Evolutionary conservation across 1,140 invertebrate species (phyloP), one percentile per base, ranked within the genome.

Genomic region (Drosophila carrolli): DNA sequence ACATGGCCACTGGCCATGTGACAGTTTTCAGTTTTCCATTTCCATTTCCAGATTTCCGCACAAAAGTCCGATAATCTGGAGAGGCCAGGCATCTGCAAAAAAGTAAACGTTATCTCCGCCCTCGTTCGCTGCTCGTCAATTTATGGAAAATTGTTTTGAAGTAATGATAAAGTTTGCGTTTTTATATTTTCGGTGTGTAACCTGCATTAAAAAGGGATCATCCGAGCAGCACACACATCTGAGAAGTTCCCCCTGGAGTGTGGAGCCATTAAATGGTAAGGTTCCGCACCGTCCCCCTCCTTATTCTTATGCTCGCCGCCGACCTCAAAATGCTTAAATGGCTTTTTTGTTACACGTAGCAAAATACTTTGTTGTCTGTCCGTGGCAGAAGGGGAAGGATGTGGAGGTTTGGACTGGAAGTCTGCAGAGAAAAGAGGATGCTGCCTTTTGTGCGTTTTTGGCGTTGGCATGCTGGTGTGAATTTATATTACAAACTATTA

Each of bases 401-500:
- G 56, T 16, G 5, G 41, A n/a, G 16, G n/a, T 14, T 5, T 13
- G 61, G 37, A 27, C 10, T 6, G 46, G 46, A 57, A 14, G 29
- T 50, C 54, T 40, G 51, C 43, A 13, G 58, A 41, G 59, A 41
- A 43, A 38, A 14, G 65, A 50, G 55, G 58, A 37, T 40, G 56
- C 51, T 75, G 61, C 63, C 59, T 75, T 79, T 81, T 82, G 59
- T 75, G 63, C 81, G 83, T 65, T 77, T 38, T 84, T 83, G 80
- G 81, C 73, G 72, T 60, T 89, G 81, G 84, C 83, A 75, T 71
- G 77, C 81, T 84, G 80, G 84, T 89, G 84, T 89, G 84, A 89
- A 89, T 89, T 89, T 89, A 89, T 89, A 89, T 89, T 89, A 89
- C 84, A 89, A 89, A 89, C 84, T 89, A 89, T 89, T 89, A 89